These are phyloP conservation scores for Ptilonorhynchus violaceus DNA, from an alignment of 2,113 vertebrate species.

Conservation along the genomic window DNA sequence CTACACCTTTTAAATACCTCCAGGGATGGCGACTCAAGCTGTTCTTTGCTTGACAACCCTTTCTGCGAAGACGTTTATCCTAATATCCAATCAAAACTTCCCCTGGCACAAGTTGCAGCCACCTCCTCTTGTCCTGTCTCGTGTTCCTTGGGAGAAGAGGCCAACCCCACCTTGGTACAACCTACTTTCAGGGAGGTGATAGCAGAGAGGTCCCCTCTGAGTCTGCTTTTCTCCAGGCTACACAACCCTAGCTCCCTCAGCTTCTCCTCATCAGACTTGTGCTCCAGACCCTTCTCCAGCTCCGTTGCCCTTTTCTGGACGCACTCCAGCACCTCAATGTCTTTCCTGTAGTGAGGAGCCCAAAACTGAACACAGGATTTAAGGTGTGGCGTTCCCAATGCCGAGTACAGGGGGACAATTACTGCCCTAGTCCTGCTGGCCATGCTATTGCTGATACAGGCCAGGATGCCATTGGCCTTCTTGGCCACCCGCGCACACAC, in stretches of 20 bases:
- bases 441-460: background rate
- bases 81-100: background rate
- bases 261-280: background rate
- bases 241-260: background rate
- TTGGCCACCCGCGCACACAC: background rate
- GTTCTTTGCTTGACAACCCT: background rate
- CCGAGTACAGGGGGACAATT: fast-evolving
- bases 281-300: background rate
- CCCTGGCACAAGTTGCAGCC: too few relatives aligned
- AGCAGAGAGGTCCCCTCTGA: fast-evolving
- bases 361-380: background rate
- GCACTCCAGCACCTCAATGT: fast-evolving
- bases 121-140: background rate
- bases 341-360: fast-evolving
- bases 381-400: background rate
- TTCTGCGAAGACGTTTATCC: background rate
- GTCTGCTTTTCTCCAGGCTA: background rate
- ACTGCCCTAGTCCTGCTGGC: background rate
- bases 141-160: background rate
- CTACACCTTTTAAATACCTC: background rate
- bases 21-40: background rate
- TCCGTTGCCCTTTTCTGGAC: background rate
- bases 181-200: background rate
- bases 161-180: background rate
- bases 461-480: background rate